phyloP scores from a whole-genome alignment of 1,140 invertebrate species.

The Protaetia brevitarsis region DNA sequence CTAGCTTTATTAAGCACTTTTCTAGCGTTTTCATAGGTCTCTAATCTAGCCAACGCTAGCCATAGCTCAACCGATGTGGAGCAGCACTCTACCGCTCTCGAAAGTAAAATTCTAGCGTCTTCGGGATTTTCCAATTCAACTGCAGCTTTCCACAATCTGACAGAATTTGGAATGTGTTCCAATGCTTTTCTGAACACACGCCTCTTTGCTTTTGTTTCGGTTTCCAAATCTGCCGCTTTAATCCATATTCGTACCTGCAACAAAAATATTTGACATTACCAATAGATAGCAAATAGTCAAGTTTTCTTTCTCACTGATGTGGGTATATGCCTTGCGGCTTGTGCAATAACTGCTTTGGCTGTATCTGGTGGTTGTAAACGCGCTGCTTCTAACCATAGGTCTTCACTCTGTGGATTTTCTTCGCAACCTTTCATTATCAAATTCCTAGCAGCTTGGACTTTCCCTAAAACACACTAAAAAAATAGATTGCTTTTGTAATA shows the following conservation, averaged over 20 bases:
- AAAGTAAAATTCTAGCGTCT: conserved; percentile 93
- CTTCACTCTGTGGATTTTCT: conserved; percentile 95
- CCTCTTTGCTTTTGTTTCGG: conserved; percentile 90
- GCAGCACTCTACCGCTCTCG: conserved; percentile 97
- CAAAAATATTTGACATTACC: neutral
- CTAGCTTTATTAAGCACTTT: conserved; percentile 98
- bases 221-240: conserved; percentile 96
- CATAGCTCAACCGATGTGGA: conserved; percentile 94
- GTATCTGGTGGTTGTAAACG: conserved; percentile 92
- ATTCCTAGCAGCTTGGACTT: conserved; percentile 94
- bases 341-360: conserved; percentile 88
- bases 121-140: conserved; percentile 98
- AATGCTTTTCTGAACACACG: conserved; percentile 91
- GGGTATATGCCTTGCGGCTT: conserved; percentile 80
- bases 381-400: conserved; percentile 97
- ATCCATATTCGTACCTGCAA: conserved; percentile 86
- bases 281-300: neutral
- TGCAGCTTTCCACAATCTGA: conserved; percentile 96
- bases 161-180: conserved; percentile 98
- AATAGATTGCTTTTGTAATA: neutral
- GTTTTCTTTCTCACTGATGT: conserved; percentile 72
- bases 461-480: conserved; percentile 67
- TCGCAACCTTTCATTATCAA: conserved; percentile 96
- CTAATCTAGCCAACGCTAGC: conserved; percentile 94
- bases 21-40: conserved; percentile 96